Base-by-base conservation (phyloP, 2,113 vertebrate species). In the Festucalex cinctus region DNA sequence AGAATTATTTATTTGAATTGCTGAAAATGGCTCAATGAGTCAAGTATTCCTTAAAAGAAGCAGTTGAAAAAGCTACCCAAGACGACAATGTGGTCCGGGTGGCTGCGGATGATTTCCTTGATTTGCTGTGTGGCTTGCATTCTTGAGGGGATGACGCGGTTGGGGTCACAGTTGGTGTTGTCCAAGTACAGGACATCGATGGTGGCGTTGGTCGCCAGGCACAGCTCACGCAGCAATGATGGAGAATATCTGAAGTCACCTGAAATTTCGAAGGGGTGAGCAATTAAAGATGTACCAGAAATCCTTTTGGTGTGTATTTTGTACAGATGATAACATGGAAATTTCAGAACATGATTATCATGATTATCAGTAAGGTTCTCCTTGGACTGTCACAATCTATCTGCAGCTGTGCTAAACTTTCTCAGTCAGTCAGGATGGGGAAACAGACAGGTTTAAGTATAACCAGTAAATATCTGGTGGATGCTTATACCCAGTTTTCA, bases 141-240 rank as follows among this genome's bases (percentile, higher is more conserved):
- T 43, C 92, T 93, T 9, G 95, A 92, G 19, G 97, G 97, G 64
- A 98, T 87, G 13, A 73, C 48, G 43, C 88, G 87, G 3, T 84
- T 88, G 0, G 94, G 96, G 74, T 94, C 89, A 87, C 94, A 96
- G 87, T 98, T 94, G 5, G 97, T 98, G 85, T 97, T 95, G 86
- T 99, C 97, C 81, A 99, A 86, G 86, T 98, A 99, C 59, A 99
- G 92, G 28, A 93, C 81, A 66, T 98, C 94, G 46, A 99, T 96
- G 71, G 73, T 92, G 66, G 85, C 92, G 58, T 92, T 90, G 65
- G 85, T 89, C 32, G 70, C 77, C n/a, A 98, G 88, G 41, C 71
- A 93, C 0, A 92, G 92, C 77, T 95, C 93, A 1, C 80, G 83
- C 51, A 92, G 86, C 95, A 99, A 96, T n/a, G 89, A 68, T 0